Percentiles rank a stretch among this genome's conserved stretches.
phyloP scores from a whole-genome alignment of 2,888 invertebrate genomes.

The Drosophila nigritarsus region DNA sequence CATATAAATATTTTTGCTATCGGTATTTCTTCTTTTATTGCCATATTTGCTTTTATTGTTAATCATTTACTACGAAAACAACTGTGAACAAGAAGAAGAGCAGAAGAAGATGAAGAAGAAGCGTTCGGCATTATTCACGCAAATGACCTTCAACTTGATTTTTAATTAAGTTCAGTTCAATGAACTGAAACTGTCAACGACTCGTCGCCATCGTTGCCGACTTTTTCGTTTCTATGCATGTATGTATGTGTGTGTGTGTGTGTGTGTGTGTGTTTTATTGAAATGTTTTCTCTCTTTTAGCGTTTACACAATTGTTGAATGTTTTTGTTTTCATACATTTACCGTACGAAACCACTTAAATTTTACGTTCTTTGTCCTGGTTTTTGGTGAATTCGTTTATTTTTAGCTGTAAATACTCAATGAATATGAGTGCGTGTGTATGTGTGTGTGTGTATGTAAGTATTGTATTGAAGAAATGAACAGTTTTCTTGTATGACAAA shows the following conservation, averaged over 20 bases:
- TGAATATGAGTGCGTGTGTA: not conserved
- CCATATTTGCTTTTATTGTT: constrained; percentile 39
- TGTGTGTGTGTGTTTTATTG: constrained; percentile 25
- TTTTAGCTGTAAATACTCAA: constrained; percentile 13
- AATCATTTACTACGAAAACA: constrained; percentile 44
- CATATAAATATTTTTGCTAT: constrained; percentile 6
- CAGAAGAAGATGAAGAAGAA: constrained; percentile 10
- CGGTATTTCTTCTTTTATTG: constrained; percentile 30
- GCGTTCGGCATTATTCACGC: constrained; percentile 33
- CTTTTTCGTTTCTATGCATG: constrained; percentile 2
- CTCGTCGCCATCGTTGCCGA: constrained; percentile 36
- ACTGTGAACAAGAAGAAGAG: constrained; percentile 28
- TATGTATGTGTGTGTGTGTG: not conserved
- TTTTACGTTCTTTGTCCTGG: constrained; percentile 33
- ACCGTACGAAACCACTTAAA: constrained; percentile 32
- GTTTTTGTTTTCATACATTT: constrained; percentile 21
- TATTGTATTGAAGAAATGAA: not conserved
- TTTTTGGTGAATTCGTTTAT: constrained; percentile 24
- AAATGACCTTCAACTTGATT: constrained; percentile 79
- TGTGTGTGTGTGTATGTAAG: not conserved
- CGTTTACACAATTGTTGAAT: constrained; percentile 38
- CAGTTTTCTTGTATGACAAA: not conserved
- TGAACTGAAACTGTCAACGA: constrained; percentile 78
- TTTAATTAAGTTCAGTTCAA: constrained; percentile 81
- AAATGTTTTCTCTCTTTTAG: constrained; percentile 45